Evolutionary conservation across 2,888 invertebrate genomes (phyloP), one percentile per base, ranked within the genome.

Genomic region (Onthophagus sagittarius): DNA sequence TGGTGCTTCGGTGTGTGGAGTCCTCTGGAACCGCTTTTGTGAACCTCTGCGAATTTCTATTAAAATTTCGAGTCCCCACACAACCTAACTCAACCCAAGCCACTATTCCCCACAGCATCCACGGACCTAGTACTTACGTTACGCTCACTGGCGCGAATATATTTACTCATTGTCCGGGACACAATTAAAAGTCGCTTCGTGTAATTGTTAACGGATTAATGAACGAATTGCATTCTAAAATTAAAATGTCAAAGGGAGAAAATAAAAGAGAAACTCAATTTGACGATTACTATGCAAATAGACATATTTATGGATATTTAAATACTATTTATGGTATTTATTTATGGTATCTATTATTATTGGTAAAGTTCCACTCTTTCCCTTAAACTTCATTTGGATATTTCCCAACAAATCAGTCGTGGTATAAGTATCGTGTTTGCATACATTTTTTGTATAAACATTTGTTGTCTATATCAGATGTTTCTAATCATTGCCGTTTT

Each of bases 1-100:
- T 13, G 15, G 23, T 64, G 14, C 64, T 23, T 64, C 64, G 15
- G 15, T 9, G 15, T 13, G 67, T 67, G 32, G 23, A 67, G 39
- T 63, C 14, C 15, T 14, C 15, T 32, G 67, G 67, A 67, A 23
- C 67, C 67, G 67, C 23, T 31, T 67, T 32, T 67, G 23, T 67
- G 67, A 31, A 23, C 67, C 32, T 63, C 31, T 23, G 31, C 32
- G 67, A 67, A 67, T 67, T 67, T 67, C 67, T 67, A 67, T 67
- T 67, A 67, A 67, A 67, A 67, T 67, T 67, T 32, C 31, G 67
- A 23, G 67, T 67, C 32, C 67, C 67, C 23, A 23, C 23, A 23
- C 67, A 67, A 32, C 32, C 67, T 23, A 15, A 15, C 64, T 13
- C n/a, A 23, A 67, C 67, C 31, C 67, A 23, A 67, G 39, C 67